Evolutionary conservation across 2,113 vertebrate genomes (phyloP).

Genomic region (Bos indicus): DNA sequence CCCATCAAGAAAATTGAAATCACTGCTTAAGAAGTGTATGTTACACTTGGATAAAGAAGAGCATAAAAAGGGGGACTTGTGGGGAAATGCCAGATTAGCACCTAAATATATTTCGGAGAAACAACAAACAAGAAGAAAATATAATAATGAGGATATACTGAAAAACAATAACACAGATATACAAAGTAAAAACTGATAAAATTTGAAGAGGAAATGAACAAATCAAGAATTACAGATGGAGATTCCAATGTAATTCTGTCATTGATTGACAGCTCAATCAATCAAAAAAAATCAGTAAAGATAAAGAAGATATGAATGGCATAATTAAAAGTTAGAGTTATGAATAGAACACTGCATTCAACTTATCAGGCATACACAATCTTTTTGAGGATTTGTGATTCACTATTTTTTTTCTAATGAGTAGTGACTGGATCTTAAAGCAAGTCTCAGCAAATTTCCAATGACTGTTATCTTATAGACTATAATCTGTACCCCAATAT

Average conservation of each 20-base stretch:
- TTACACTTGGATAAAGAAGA: slow-evolving; percentile 48
- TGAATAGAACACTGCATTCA: background rate
- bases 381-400: background rate
- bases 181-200: slow-evolving; percentile 6
- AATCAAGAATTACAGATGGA: background rate
- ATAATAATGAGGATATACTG: background rate
- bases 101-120: slow-evolving; percentile 58
- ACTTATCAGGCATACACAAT: background rate
- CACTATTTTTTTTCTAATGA: background rate
- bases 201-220: background rate
- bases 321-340: background rate
- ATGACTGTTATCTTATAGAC: background rate
- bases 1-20: background rate
- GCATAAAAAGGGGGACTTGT: background rate
- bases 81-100: slow-evolving; percentile 52
- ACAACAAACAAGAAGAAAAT: background rate
- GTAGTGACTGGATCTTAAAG: background rate
- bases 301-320: background rate
- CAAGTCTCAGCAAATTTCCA: background rate
- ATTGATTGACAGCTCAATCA: background rate
- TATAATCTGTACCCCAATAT: background rate
- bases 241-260: background rate
- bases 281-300: background rate
- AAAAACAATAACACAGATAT: background rate
- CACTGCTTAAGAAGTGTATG: background rate